Conservation (phyloP, 2,888 invertebrate species). For the Itoplectis maculator region DNA sequence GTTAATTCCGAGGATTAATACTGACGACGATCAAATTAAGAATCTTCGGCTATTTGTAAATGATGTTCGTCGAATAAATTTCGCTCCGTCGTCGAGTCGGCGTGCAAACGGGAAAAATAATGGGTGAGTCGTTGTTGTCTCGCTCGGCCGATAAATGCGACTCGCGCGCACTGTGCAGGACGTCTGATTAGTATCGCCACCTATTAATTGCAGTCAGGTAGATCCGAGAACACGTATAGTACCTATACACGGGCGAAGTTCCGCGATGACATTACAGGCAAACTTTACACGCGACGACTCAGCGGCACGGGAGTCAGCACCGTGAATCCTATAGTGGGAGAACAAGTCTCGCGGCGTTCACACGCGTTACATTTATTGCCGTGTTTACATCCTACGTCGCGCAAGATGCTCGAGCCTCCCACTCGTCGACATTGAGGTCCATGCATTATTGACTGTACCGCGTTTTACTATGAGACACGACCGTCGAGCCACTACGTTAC, state of each 20-base stretch:
- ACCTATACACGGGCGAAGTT: not conserved
- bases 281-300: conserved; percentile 56
- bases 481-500: not conserved
- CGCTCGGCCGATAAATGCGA: conserved; percentile 25
- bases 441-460: conserved; percentile 60
- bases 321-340: conserved; percentile 76
- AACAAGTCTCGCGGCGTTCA: conserved; percentile 76
- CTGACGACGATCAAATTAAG: too few species aligned
- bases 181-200: conserved; percentile 48
- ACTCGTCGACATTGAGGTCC: conserved; percentile 77
- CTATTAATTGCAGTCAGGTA: conserved; percentile 48
- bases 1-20: too few species aligned
- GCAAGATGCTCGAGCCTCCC: conserved; percentile 64
- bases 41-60: not conserved
- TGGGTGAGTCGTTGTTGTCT: not conserved
- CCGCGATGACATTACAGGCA: conserved; percentile 49
- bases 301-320: conserved; percentile 51
- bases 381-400: conserved; percentile 36
- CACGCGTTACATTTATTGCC: conserved; percentile 77
- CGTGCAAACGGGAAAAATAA: not conserved
- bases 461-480: not conserved
- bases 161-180: conserved; percentile 29
- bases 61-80: not conserved
- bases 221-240: conserved; percentile 28
- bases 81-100: not conserved